Evolutionary conservation across 2,888 invertebrate genomes (phyloP).

Genomic region (Notocelia uddmanniana): DNA sequence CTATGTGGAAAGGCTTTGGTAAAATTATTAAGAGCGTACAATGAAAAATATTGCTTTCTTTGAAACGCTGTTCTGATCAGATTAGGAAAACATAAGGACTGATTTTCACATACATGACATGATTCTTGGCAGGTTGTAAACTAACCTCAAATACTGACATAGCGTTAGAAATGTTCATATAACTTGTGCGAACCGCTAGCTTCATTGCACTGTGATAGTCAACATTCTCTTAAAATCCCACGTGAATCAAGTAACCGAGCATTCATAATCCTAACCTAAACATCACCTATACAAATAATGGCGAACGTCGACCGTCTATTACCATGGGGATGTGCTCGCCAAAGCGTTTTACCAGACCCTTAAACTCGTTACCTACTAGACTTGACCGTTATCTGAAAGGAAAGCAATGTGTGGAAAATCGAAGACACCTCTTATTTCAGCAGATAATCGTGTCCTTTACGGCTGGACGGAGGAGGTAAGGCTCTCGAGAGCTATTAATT

Average conservation of each 20-base stretch:
- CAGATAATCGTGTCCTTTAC: constrained; percentile 4
- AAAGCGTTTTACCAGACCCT: constrained; percentile 4
- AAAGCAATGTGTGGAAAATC: constrained; percentile 14
- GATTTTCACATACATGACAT: too few relatives aligned
- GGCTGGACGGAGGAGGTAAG: neutral
- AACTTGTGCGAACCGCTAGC: neutral
- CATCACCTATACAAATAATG: constrained; percentile 15
- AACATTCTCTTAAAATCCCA: constrained; percentile 23
- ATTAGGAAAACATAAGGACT: too few relatives aligned
- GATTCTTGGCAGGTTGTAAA: too few relatives aligned
- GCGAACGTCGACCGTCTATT: constrained; percentile 23
- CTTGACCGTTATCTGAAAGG: constrained; percentile 10
- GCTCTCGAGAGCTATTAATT: neutral
- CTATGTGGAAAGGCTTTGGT: too few relatives aligned
- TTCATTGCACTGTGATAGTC: constrained; percentile 5
- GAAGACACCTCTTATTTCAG: constrained; percentile 10
- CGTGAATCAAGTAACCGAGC: constrained; percentile 4
- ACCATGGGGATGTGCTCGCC: constrained; percentile 14
- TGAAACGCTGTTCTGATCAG: too few relatives aligned
- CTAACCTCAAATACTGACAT: neutral
- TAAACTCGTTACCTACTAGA: constrained; percentile 14
- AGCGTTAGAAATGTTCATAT: neutral
- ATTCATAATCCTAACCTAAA: constrained; percentile 9
- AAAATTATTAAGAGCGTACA: too few relatives aligned
- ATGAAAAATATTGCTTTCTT: too few relatives aligned